A percentile compares a stretch with the other conserved stretches of the same genome.
phyloP scores from a whole-genome alignment of 1,140 invertebrate species.

The Saccostrea glomerata region DNA sequence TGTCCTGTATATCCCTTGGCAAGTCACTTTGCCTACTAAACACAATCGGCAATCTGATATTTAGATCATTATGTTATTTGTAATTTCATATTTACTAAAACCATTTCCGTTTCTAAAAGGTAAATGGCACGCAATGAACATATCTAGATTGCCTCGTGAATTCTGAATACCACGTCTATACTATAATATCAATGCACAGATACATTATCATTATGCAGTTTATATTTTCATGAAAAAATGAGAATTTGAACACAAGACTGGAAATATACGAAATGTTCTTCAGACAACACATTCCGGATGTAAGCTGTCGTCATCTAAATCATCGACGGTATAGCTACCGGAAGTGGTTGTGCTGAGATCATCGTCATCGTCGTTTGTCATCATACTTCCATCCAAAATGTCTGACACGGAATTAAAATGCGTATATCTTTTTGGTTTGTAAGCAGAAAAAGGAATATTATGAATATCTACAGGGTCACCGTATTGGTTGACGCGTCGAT shows the following conservation, averaged over 20 bases:
- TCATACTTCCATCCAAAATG: slow-evolving; percentile 53
- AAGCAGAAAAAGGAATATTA: slow-evolving; percentile 2
- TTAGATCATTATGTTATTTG: not conserved
- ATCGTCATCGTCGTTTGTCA: slow-evolving; percentile 55
- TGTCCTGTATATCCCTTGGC: not conserved
- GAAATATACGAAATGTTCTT: not conserved
- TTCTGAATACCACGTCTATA: too few relatives aligned
- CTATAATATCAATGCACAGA: too few relatives aligned
- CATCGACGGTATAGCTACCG: slow-evolving; percentile 58
- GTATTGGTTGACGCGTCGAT: slow-evolving; percentile 6
- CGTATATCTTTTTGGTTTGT: slow-evolving; percentile 4
- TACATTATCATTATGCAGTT: not conserved
- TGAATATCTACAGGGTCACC: not conserved
- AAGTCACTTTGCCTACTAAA: not conserved
- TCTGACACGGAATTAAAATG: slow-evolving; percentile 44
- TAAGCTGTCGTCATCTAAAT: slow-evolving; percentile 46
- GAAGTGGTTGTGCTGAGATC: slow-evolving; percentile 58
- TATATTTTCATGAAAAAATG: not conserved
- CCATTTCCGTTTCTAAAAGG: not conserved
- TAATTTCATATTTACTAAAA: not conserved
- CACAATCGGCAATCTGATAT: not conserved
- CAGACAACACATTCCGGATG: slow-evolving; percentile 54
- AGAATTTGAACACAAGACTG: slow-evolving; percentile 3
- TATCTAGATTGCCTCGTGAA: not conserved
- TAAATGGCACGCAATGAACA: slow-evolving; percentile 6